Evolutionary conservation across 2,113 vertebrate species (phyloP), one percentile per base, ranked within the genome.

Genomic region (Canis aureus): DNA sequence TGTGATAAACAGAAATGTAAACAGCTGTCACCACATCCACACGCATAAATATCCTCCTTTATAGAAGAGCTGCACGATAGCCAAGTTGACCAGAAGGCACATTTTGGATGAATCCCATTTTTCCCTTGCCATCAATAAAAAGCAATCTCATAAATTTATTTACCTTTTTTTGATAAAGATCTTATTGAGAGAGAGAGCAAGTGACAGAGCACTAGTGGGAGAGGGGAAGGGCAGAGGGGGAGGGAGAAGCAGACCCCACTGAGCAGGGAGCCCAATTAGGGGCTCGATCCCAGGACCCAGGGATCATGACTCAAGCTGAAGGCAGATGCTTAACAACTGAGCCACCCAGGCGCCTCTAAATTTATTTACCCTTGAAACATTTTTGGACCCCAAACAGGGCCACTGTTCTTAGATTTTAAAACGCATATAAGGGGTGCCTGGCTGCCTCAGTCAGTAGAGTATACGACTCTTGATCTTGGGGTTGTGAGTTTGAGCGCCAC

Each of bases 361-460:
- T 78, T 80, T 76, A 92, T 80, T 83, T 19, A 93, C 22, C 23
- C 57, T 92, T 79, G 79, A 96, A 86, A 89, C 53, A 53, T 84
- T 66, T 91, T 84, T 94, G 53, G 53, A 59, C 11, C 51, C 66
- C 3, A 93, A 84, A 95, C 35, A 96, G 8, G 87, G 53, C 15
- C 74, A 64, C 49, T 92, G 53, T 51, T 96, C 79, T 84, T 89
- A 96, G 25, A 19, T 59, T 92, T 90, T 71, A 89, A 97, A 94
- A 51, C 49, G 79, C 38, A 49, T 20, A 11, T 55, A n/a, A 76
- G 13, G 25, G 43, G 15, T 51, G 74, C 43, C 74, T 51, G 43
- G 25, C 43, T 17, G 25, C 43, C 25, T 49, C 15, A 78, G 43
- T 51, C 43, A 49, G 15, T 51, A 29, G 10, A 38, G 74, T 8